These are phyloP conservation scores for Chrysomallon squamiferum DNA, from an alignment of 1,140 invertebrate species.

Conservation along the genomic window DNA sequence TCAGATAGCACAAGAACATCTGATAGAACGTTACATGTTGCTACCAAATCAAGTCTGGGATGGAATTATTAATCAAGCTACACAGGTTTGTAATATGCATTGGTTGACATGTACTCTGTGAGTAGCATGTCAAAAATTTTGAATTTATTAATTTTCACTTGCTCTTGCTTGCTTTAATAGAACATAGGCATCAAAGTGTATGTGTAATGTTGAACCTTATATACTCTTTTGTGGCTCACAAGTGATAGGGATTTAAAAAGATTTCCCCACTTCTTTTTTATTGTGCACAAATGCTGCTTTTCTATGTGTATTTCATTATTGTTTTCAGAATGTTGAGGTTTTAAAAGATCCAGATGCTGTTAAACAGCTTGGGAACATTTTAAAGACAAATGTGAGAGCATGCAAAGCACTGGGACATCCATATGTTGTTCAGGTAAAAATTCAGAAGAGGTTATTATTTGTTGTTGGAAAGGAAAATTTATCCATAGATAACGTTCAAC, in stretches of 20 bases:
- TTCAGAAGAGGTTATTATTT: too few relatives aligned
- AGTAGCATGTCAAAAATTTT: not conserved
- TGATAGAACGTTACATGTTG: constrained; percentile 98
- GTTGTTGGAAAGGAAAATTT: too few relatives aligned
- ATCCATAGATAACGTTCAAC: too few relatives aligned
- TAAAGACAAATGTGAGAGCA: constrained; percentile 98
- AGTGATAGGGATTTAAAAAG: too few relatives aligned
- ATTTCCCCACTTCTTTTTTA: too few relatives aligned
- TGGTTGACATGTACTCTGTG: too few relatives aligned
- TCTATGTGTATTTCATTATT: not conserved
- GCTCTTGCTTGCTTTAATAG: not conserved
- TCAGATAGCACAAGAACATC: constrained; percentile 81
- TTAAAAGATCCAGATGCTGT: constrained; percentile 96
- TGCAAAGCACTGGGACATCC: constrained; percentile 97
- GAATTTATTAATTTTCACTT: not conserved
- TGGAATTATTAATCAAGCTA: constrained; percentile 96
- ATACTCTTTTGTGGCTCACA: too few relatives aligned
- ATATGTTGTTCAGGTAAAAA: constrained; percentile 86
- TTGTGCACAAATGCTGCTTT: too few relatives aligned
- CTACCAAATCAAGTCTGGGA: constrained; percentile 99
- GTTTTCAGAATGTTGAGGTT: constrained; percentile 86
- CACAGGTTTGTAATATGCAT: constrained; percentile 68
- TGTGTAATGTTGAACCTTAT: too few relatives aligned
- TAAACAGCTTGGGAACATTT: constrained; percentile 95
- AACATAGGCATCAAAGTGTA: too few relatives aligned